Evolutionary conservation across 2,113 vertebrate species (phyloP), one percentile per base, ranked within the genome.

Genomic region (Edolisoma coerulescens): DNA sequence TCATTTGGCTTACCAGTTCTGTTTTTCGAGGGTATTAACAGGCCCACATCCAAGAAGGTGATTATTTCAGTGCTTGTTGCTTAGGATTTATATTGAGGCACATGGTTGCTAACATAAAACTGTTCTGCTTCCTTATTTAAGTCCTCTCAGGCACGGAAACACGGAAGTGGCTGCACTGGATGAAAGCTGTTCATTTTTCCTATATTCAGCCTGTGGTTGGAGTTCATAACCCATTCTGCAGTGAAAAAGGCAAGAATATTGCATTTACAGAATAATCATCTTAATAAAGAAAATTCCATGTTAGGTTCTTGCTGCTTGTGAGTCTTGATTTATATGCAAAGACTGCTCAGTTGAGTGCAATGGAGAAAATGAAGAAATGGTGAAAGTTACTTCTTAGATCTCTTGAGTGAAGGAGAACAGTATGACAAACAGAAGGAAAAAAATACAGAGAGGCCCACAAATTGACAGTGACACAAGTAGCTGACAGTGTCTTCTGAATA

Each of bases 1-100:
- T 86, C 41, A 87, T 81, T 74, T 89, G 45, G 26, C 84, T 94
- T 84, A 89, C 56, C 16, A 54, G 13, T 63, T 91, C 42, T 71
- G 64, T 6, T 90, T 86, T 88, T 71, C 39, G 82, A 93, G 30
- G 35, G 39, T 81, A 42, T 94, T 91, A 89, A 70, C 33, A 77
- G 39, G 39, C 39, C n/a, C 18, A 23, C 42, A 57, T 95, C 27
- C 87, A 84, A 86, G 71, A 80, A 49, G 37, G 64, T 87, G 30
- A 89, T 91, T 94, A 75, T 81, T 95, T 89, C 35, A 54, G 24
- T 60, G 9, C 84, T 54, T 80, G 80, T 91, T 94, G 80, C 80
- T 78, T 91, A 67, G 84, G 47, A 75, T 84, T 94, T 94, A 22
- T 33, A 59, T 33, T 49, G 42, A 63, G 52, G 27, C 39, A 68